A percentile compares a stretch with the other conserved stretches of the same genome.
Evolutionary conservation across 2,888 invertebrate species (phyloP).

Genomic region (Athripsodes cinereus): DNA sequence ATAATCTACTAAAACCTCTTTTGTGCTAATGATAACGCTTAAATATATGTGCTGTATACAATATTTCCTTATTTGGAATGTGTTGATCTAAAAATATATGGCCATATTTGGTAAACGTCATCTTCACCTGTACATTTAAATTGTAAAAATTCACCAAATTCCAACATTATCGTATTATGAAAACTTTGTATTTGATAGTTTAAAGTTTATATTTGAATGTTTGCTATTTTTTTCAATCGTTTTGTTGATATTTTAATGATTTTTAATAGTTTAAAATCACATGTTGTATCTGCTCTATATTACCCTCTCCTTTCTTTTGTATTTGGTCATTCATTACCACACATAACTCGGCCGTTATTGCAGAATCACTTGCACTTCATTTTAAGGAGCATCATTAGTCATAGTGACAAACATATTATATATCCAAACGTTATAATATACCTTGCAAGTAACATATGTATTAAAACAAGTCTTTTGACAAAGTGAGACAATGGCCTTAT

Average conservation of each 20-base stretch:
- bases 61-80: not conserved
- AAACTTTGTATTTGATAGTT: not conserved
- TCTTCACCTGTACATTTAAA: conserved; percentile 13
- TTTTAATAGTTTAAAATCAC: conserved; percentile 2
- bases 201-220: not conserved
- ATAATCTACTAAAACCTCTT: too few relatives aligned
- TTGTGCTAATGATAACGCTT: too few relatives aligned
- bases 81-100: conserved; percentile 3
- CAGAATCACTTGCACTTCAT: too few relatives aligned
- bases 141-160: not conserved
- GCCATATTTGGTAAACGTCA: conserved; percentile 26
- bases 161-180: not conserved
- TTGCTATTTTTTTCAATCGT: not conserved
- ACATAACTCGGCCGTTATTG: too few relatives aligned
- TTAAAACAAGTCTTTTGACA: too few relatives aligned
- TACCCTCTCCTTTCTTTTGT: conserved; percentile 3
- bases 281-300: conserved; percentile 13
- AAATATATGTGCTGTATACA: not conserved
- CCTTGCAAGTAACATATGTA: too few relatives aligned
- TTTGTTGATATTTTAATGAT: not conserved
- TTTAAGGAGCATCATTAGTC: too few relatives aligned
- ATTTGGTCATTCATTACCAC: too few relatives aligned
- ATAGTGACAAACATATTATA: too few relatives aligned
- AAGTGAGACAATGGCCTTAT: too few relatives aligned
- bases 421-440: too few relatives aligned